Evolutionary conservation across 2,113 vertebrate species (phyloP).

Genomic region (Spermophilus dauricus): DNA sequence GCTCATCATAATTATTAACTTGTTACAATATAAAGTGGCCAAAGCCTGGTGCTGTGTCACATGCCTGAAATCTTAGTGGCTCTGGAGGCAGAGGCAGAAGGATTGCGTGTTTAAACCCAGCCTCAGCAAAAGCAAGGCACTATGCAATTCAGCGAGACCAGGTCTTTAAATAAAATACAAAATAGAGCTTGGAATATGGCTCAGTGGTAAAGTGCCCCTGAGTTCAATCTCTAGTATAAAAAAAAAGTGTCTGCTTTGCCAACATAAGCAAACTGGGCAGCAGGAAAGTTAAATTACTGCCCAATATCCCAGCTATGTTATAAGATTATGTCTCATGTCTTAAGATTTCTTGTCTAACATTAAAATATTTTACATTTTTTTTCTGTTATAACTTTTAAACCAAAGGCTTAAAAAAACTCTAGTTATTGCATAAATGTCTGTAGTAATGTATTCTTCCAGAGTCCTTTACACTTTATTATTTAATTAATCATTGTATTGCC

Average conservation of each 20-base stretch:
- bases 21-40: neutral
- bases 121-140: too few relatives aligned
- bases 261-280: neutral
- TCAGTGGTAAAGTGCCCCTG: too few relatives aligned
- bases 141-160: too few relatives aligned
- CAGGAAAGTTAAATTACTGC: neutral
- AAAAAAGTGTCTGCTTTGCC: too few relatives aligned
- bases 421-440: neutral
- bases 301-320: neutral
- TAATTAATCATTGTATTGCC: neutral
- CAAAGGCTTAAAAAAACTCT: neutral
- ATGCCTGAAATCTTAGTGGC: too few relatives aligned
- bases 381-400: neutral
- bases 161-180: too few relatives aligned
- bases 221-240: too few relatives aligned
- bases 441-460: neutral
- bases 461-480: neutral
- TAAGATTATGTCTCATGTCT: neutral
- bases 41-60: too few relatives aligned
- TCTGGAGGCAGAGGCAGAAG: too few relatives aligned
- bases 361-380: neutral
- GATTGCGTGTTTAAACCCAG: too few relatives aligned
- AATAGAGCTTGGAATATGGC: too few relatives aligned
- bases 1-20: neutral
- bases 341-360: neutral